Percentiles rank a stretch among this genome's conserved stretches.
Evolutionary conservation across 1,140 invertebrate genomes (phyloP).

Genomic region (Drosophila sulfurigaster): DNA sequence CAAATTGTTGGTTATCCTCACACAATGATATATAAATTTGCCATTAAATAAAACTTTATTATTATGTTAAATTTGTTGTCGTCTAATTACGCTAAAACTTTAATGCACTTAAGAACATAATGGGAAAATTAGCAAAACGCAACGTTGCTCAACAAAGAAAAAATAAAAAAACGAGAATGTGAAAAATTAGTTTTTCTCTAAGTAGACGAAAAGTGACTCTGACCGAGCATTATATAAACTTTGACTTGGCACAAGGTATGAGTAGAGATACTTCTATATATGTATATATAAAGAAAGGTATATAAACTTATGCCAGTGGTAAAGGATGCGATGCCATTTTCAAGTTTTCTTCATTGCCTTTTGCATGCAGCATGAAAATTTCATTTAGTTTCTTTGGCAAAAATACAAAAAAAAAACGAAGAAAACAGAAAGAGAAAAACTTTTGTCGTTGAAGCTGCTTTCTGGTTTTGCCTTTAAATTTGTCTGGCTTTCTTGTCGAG

Average conservation of each 20-base stretch:
- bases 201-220: background rate
- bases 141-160: background rate
- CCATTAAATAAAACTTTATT: conserved; percentile 2
- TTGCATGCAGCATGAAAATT: conserved; percentile 52
- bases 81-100: conserved; percentile 4
- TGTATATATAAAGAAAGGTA: conserved; percentile 13
- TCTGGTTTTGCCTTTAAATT: conserved; percentile 72
- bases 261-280: background rate
- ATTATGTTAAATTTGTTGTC: background rate
- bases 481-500: conserved; percentile 61
- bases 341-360: background rate
- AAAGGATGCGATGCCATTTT: conserved; percentile 25
- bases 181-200: background rate
- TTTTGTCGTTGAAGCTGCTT: conserved; percentile 54
- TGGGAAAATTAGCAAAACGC: conserved; percentile 2
- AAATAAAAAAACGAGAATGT: background rate
- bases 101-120: background rate
- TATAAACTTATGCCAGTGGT: conserved; percentile 15
- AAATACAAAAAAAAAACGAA: conserved; percentile 17
- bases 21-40: too few species aligned
- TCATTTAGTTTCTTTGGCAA: conserved; percentile 54
- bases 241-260: background rate
- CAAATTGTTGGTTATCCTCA: too few species aligned
- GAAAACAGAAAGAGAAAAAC: background rate
- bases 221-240: conserved; percentile 21